Conservation (phyloP, 2,888 invertebrate genomes). For the Coecobrya sp. region DNA sequence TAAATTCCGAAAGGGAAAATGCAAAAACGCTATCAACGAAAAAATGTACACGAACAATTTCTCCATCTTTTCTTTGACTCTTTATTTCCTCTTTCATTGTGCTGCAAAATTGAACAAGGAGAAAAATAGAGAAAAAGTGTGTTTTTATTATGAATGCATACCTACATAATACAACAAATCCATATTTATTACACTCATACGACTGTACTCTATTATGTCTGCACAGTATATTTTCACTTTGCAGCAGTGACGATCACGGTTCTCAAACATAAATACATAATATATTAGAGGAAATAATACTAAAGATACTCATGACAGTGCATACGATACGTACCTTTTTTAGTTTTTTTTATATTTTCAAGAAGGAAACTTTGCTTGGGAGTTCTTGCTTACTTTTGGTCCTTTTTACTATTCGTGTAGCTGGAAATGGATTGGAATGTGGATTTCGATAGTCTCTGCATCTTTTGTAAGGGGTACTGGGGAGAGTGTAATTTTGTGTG, state of each 20-base stretch:
- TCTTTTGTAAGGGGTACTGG: background rate
- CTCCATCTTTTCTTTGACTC: background rate
- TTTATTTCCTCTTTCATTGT: conserved; percentile 11
- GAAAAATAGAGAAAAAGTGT: background rate
- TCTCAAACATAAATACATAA: conserved; percentile 32
- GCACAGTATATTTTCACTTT: background rate
- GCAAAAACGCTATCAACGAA: background rate
- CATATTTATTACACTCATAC: conserved; percentile 52
- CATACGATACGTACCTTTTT: conserved; percentile 10
- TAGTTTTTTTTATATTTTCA: background rate
- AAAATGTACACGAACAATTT: conserved; percentile 38
- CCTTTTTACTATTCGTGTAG: conserved; percentile 18
- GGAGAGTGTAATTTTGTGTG: conserved; percentile 70
- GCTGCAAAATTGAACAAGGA: background rate
- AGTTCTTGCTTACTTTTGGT: background rate
- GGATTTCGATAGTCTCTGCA: conserved; percentile 20
- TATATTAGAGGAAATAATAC: conserved; percentile 24
- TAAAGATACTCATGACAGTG: background rate
- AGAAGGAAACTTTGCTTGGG: conserved; percentile 45
- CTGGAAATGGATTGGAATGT: conserved; percentile 65
- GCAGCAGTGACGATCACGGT: background rate
- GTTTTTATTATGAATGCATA: background rate
- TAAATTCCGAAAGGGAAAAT: background rate
- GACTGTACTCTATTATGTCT: conserved; percentile 20
- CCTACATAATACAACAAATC: conserved; percentile 37